phyloP scores from a whole-genome alignment of 2,113 vertebrate species.

The Antechinus stuartii region DNA sequence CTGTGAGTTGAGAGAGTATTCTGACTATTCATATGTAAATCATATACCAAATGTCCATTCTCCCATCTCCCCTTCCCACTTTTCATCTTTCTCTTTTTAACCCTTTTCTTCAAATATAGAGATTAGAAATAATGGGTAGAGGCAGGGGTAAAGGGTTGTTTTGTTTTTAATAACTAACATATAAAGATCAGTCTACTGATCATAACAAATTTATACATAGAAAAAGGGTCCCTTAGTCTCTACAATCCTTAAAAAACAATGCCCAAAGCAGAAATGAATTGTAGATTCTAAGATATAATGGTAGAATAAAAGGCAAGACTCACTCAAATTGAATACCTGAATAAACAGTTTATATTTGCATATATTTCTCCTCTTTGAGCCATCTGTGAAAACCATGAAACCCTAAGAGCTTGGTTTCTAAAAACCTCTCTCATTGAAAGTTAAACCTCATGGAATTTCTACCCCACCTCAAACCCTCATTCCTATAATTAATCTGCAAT shows the following conservation, averaged over 20 bases:
- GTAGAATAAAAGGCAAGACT: conserved; percentile 39
- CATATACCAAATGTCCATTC: not conserved
- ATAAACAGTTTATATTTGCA: conserved; percentile 53
- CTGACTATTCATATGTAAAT: conserved; percentile 15
- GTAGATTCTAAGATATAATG: not conserved
- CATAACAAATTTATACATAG: not conserved
- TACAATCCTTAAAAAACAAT: not conserved
- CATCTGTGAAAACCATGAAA: conserved; percentile 54
- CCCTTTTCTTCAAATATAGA: not conserved
- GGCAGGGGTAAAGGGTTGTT: not conserved
- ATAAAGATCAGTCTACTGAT: not conserved
- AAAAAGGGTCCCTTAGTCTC: not conserved
- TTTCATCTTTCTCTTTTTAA: not conserved
- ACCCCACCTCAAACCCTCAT: not conserved
- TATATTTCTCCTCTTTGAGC: conserved; percentile 51
- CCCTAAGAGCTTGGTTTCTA: conserved; percentile 61
- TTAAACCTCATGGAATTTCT: not conserved
- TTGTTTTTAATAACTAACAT: not conserved
- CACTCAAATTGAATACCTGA: conserved; percentile 59
- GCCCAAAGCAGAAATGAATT: not conserved
- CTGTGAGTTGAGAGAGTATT: not conserved
- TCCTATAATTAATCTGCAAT: not conserved
- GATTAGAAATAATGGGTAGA: not conserved
- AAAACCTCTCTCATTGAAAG: conserved; percentile 58
- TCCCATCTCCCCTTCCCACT: not conserved